Base-by-base conservation (phyloP, 2,113 vertebrate genomes). In the Myrmecophaga tridactyla region DNA sequence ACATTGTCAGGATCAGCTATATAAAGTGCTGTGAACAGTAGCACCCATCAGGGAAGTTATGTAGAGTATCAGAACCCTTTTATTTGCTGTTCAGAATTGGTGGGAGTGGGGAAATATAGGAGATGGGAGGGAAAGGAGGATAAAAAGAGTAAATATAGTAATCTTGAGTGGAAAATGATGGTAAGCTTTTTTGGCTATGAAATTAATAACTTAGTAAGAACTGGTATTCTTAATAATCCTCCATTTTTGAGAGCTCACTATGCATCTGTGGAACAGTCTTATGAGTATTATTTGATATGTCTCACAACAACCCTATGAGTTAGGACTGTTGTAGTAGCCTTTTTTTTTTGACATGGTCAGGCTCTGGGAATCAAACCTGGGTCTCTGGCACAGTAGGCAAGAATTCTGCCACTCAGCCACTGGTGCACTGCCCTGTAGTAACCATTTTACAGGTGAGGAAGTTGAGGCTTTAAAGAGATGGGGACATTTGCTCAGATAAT, bases 71-170 rank as follows among this genome's bases (percentile, higher is more conserved):
- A 78, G 41, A 17, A 7, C 34, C 23, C 36, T 77, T 78, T 53
- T 78, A 29, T 85, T 78, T 86, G 48, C 34, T 81, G 73, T 81
- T 90, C 82, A 96, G 31, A 90, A 76, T 62, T 36, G 18, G 53
- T 76, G 82, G 82, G n/a, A 43, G 41, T 80, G 82, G 60, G n/a
- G 23, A 27, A 43, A 43, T 86, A 41, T 1, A n/a, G 53, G 85
- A 82, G 65, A 63, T 62, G n/a, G 58, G 65, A 48, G 14, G 60
- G 53, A 56, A 80, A 73, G 36, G 65, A 58, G 9, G 21, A 58
- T 39, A 46, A 72, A 17, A 41, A 39, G 48, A 70, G 56, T 80
- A 73, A 84, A 78, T 90, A 60, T 20, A 72, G 53, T 90, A 21
- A 90, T 94, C 72, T 90, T 84, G 62, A 60, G 43, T 69, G 60